Conservation (phyloP, 2,797 vertebrate species). For the Enteromius radiatus region DNA sequence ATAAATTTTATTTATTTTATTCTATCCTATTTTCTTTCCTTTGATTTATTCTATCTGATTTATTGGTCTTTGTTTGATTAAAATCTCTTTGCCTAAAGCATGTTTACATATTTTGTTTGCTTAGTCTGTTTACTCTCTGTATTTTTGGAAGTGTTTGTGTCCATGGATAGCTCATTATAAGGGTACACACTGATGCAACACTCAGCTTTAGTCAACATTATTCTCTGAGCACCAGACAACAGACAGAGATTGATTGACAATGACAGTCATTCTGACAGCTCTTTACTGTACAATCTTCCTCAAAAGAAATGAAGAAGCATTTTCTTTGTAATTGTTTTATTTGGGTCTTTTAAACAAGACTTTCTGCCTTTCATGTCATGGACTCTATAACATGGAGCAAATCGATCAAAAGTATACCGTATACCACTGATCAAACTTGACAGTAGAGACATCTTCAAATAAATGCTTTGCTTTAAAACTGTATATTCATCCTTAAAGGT, state of each 20-base stretch:
- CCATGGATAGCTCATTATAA: slow-evolving; percentile 54
- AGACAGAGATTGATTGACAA: slow-evolving; percentile 25
- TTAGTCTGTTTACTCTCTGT: neutral
- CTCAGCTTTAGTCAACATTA: slow-evolving; percentile 19
- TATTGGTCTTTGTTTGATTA: slow-evolving; percentile 15
- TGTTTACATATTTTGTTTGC: slow-evolving; percentile 18
- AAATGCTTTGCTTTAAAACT: neutral
- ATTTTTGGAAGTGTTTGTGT: slow-evolving; percentile 22
- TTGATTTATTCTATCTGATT: neutral
- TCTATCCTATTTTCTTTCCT: neutral
- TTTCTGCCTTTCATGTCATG: neutral
- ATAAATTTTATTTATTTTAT: neutral
- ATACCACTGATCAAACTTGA: neutral
- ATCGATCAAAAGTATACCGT: neutral
- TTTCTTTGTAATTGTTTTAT: neutral
- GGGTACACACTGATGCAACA: slow-evolving; percentile 30
- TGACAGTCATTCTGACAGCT: slow-evolving; percentile 24
- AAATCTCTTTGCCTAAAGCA: slow-evolving; percentile 1
- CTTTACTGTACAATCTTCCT: neutral
- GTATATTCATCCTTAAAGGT: neutral
- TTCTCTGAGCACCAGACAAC: slow-evolving; percentile 16
- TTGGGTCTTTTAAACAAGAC: neutral
- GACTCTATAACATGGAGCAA: neutral
- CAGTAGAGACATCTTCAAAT: neutral
- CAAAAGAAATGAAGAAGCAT: neutral